Conservation (phyloP, 1,140 invertebrate genomes). For the Lanistes nyassanus region DNA sequence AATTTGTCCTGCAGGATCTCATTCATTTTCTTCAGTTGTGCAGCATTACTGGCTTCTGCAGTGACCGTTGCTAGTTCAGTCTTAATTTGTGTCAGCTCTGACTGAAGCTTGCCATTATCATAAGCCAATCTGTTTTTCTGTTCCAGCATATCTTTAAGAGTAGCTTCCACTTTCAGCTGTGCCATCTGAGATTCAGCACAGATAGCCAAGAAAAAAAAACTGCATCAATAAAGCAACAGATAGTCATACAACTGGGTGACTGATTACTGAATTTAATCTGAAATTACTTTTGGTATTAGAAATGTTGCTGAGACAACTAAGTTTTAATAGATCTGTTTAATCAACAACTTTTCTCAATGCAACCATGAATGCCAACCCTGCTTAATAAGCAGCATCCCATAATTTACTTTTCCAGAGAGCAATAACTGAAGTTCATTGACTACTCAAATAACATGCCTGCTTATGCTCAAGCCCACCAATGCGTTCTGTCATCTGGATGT, state of each 20-base stretch:
- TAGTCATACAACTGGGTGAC: too few species aligned
- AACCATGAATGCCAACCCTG: too few species aligned
- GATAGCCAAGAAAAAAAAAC: conserved; percentile 3
- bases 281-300: too few species aligned
- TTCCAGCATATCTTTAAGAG: conserved; percentile 60
- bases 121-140: conserved; percentile 64
- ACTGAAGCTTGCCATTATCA: conserved; percentile 61
- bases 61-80: conserved; percentile 46
- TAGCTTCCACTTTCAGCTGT: conserved; percentile 50
- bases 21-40: conserved; percentile 44
- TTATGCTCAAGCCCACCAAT: conserved; percentile 52
- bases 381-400: too few species aligned
- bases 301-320: too few species aligned
- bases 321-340: too few species aligned
- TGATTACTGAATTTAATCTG: too few species aligned
- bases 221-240: too few species aligned
- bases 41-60: conserved; percentile 41
- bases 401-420: too few species aligned
- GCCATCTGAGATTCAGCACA: conserved; percentile 38
- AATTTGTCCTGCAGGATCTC: conserved; percentile 52
- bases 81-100: conserved; percentile 50
- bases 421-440: too few species aligned
- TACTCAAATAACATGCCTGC: conserved; percentile 40
- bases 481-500: conserved; percentile 53
- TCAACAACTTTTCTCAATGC: too few species aligned